These are phyloP conservation scores for Mermis nigrescens DNA, from an alignment of 2,888 invertebrate species.

Conservation along the genomic window DNA sequence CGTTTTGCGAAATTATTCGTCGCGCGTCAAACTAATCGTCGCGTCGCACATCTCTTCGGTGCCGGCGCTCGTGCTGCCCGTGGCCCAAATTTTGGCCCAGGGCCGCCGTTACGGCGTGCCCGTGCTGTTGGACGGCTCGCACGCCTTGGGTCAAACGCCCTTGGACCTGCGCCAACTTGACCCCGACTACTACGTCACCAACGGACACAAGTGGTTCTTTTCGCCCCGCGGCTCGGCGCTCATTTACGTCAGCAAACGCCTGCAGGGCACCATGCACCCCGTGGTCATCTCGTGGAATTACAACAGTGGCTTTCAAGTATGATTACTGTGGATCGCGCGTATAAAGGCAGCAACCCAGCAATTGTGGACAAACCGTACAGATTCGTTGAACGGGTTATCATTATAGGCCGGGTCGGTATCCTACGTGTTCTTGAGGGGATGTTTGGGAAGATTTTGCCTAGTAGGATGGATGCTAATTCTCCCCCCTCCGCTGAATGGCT, in stretches of 20 bases:
- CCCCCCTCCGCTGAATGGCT: too few relatives aligned
- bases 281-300: background rate
- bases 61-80: constrained; percentile 2
- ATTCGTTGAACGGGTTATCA: too few relatives aligned
- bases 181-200: constrained; percentile 3
- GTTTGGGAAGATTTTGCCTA: too few relatives aligned
- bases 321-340: too few relatives aligned
- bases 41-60: constrained; percentile 6
- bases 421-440: too few relatives aligned
- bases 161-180: background rate
- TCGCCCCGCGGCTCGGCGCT: background rate
- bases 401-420: too few relatives aligned
- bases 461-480: too few relatives aligned
- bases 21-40: constrained; percentile 1
- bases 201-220: constrained; percentile 1
- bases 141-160: constrained; percentile 1
- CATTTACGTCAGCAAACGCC: background rate
- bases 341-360: too few relatives aligned
- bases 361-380: too few relatives aligned
- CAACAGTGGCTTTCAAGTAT: background rate
- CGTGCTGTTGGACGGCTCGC: constrained; percentile 2
- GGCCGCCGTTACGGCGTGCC: background rate
- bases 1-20: background rate
- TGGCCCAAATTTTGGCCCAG: background rate
- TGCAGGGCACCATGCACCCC: background rate